A percentile compares a stretch with the other conserved stretches of the same genome.
Evolutionary conservation across 2,888 invertebrate species (phyloP).

Genomic region (Drosophila putrida): DNA sequence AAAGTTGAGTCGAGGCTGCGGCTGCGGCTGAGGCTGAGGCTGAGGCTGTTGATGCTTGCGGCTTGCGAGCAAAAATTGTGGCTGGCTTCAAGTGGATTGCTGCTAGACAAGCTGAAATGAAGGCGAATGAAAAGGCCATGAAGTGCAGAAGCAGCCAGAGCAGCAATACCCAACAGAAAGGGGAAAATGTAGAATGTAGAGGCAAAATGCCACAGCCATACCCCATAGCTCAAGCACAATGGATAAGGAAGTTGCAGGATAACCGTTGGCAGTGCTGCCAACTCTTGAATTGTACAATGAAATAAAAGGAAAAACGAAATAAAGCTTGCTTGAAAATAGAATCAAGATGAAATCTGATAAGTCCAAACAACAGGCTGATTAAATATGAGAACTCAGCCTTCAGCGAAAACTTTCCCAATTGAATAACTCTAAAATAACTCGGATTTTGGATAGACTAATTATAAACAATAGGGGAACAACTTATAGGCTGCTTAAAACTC

Average conservation of each 20-base stretch:
- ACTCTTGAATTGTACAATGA: constrained; percentile 6
- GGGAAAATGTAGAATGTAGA: not conserved
- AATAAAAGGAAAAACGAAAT: constrained; percentile 1
- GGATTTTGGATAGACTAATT: constrained; percentile 4
- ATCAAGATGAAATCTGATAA: constrained; percentile 28
- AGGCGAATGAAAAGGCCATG: constrained; percentile 59
- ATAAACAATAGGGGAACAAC: not conserved
- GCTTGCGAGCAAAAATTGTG: constrained; percentile 70
- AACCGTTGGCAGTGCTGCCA: constrained; percentile 27
- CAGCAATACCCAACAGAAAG: not conserved
- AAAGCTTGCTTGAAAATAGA: constrained; percentile 10
- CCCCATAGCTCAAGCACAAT: constrained; percentile 47
- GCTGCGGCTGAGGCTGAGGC: constrained; percentile 23
- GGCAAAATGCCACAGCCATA: constrained; percentile 46
- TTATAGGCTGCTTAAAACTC: not conserved
- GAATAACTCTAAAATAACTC: constrained; percentile 7
- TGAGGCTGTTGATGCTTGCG: constrained; percentile 48
- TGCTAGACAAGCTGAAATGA: constrained; percentile 69
- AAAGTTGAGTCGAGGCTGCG: constrained; percentile 14
- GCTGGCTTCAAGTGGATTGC: constrained; percentile 76
- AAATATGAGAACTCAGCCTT: constrained; percentile 7
- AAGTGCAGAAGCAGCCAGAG: constrained; percentile 40
- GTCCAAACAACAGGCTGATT: constrained; percentile 24
- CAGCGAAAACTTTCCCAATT: constrained; percentile 4
- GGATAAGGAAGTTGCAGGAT: constrained; percentile 21